These are phyloP conservation scores for Paramisgurnus dabryanus DNA, from an alignment of 2,113 vertebrate genomes.

Conservation along the genomic window DNA sequence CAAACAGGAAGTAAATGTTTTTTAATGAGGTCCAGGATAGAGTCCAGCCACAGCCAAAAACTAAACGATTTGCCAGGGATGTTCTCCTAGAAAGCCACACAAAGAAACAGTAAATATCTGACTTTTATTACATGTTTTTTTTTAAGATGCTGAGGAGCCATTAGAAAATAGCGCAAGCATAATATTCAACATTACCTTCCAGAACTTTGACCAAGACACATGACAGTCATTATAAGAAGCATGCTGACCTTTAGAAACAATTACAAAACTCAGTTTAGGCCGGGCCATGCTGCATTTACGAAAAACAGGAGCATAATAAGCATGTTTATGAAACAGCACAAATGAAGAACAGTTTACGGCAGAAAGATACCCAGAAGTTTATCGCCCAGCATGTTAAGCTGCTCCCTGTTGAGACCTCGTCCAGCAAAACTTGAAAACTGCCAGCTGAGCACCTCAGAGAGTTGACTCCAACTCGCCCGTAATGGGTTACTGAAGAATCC, in stretches of 20 bases:
- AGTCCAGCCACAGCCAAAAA: slow-evolving; percentile 97
- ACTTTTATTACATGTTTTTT: not conserved
- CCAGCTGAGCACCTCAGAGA: slow-evolving; percentile 95
- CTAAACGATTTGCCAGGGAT: slow-evolving; percentile 91
- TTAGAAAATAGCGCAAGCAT: not conserved
- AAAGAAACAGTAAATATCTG: not conserved
- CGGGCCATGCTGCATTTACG: not conserved
- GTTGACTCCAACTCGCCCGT: slow-evolving; percentile 83
- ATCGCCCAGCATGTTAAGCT: slow-evolving; percentile 90
- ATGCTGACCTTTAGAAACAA: slow-evolving; percentile 77
- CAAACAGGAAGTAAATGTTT: slow-evolving; percentile 95
- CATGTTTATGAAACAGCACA: not conserved
- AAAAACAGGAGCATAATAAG: not conserved
- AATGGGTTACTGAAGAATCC: slow-evolving; percentile 89
- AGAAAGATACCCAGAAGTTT: slow-evolving; percentile 85
- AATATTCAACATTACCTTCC: slow-evolving; percentile 78
- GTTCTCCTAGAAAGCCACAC: slow-evolving; percentile 79
- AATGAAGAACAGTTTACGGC: too few species aligned
- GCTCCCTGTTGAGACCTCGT: slow-evolving; percentile 89
- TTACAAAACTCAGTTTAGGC: slow-evolving; percentile 5
- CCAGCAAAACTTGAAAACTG: slow-evolving; percentile 91
- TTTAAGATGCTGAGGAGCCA: not conserved
- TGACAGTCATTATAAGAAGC: slow-evolving; percentile 83
- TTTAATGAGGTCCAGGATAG: slow-evolving; percentile 95
- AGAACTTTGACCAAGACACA: slow-evolving; percentile 93